A percentile compares a stretch with the other conserved stretches of the same genome.
Evolutionary conservation across 2,113 vertebrate genomes (phyloP).

Genomic region (Xenopus tropicalis): DNA sequence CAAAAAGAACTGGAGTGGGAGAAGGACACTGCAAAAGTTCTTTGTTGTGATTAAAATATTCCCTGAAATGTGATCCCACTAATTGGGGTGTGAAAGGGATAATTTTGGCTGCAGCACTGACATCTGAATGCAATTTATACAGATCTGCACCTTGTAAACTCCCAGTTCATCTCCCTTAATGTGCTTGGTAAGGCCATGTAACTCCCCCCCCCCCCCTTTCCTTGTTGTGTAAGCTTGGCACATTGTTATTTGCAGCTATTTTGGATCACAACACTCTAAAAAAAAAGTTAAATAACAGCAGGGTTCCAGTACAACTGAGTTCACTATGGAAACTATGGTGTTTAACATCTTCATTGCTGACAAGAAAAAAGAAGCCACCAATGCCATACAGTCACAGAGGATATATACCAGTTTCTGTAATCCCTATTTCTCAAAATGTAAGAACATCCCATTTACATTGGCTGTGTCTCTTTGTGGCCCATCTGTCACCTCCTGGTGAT

Average conservation of each 20-base stretch:
- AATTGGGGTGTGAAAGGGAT: not conserved
- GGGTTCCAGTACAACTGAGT: conserved; percentile 1
- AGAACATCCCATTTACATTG: conserved; percentile 26
- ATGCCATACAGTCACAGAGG: not conserved
- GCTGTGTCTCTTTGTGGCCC: conserved; percentile 3
- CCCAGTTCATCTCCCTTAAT: not conserved
- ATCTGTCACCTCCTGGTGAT: conserved; percentile 33
- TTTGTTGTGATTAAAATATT: conserved; percentile 23
- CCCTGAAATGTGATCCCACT: conserved; percentile 19
- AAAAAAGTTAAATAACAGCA: conserved; percentile 22
- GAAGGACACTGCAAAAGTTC: conserved; percentile 2
- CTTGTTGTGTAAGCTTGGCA: not conserved
- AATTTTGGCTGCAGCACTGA: not conserved
- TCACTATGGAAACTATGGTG: conserved; percentile 26
- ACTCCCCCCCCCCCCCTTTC: not conserved
- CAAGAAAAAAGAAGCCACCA: not conserved
- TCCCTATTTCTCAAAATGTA: conserved; percentile 31
- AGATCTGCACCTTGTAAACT: conserved; percentile 30
- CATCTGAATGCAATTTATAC: conserved; percentile 35
- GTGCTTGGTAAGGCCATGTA: not conserved
- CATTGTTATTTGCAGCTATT: conserved; percentile 40
- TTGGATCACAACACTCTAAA: conserved; percentile 2
- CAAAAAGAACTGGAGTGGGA: not conserved
- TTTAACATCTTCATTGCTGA: not conserved
- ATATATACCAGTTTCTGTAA: conserved; percentile 19